A percentile compares a stretch with the other conserved stretches of the same genome.
Evolutionary conservation across 2,113 vertebrate genomes (phyloP).

Genomic region (Xiphophorus maculatus): DNA sequence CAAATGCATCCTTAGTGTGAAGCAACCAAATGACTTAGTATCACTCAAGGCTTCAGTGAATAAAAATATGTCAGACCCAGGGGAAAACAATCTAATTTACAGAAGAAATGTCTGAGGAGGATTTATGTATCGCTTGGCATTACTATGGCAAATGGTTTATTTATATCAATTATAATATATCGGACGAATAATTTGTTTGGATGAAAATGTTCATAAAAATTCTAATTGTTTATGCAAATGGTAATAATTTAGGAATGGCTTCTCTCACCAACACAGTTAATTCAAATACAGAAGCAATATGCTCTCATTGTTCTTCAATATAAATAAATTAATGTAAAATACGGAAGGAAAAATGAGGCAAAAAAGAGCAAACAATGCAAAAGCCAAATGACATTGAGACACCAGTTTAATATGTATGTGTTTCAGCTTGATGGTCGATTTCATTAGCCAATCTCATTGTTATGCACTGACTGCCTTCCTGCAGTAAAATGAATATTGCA

Average conservation of each 20-base stretch:
- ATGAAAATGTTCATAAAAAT: slow-evolving; percentile 41
- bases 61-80: neutral
- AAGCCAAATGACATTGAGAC: slow-evolving; percentile 80
- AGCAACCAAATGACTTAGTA: too few relatives aligned
- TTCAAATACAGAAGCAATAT: slow-evolving; percentile 10
- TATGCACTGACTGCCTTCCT: slow-evolving; percentile 93
- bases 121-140: slow-evolving; percentile 11
- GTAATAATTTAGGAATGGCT: slow-evolving; percentile 50
- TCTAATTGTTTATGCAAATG: slow-evolving; percentile 40
- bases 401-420: slow-evolving; percentile 91
- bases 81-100: neutral
- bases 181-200: slow-evolving; percentile 30
- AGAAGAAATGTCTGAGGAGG: slow-evolving; percentile 18
- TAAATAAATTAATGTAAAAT: slow-evolving; percentile 76
- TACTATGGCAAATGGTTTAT: slow-evolving; percentile 24
- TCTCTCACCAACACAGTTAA: slow-evolving; percentile 40
- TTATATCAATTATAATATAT: neutral
- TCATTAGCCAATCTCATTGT: slow-evolving; percentile 96
- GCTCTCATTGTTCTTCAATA: slow-evolving; percentile 39
- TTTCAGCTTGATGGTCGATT: slow-evolving; percentile 94
- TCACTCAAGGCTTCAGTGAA: too few relatives aligned
- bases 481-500: slow-evolving; percentile 82
- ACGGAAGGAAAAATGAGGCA: slow-evolving; percentile 42
- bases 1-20: too few relatives aligned
- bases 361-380: slow-evolving; percentile 78